These are phyloP conservation scores for Agonopterix heracliana DNA, from an alignment of 2,888 invertebrate genomes.

Conservation along the genomic window DNA sequence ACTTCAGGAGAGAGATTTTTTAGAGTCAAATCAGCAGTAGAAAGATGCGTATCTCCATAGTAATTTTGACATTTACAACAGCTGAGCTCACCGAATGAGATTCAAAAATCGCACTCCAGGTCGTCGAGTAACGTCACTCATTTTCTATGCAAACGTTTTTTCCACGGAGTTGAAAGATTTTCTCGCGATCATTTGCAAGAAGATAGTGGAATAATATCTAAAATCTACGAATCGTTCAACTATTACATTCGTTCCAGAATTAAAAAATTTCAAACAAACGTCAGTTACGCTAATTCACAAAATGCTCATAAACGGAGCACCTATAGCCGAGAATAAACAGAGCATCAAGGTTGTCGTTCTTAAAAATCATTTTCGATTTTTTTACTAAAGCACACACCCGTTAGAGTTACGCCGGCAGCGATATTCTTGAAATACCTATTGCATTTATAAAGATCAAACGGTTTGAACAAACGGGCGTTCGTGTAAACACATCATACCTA, in stretches of 20 bases:
- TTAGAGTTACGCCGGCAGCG: slow-evolving; percentile 54
- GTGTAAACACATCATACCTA: slow-evolving; percentile 67
- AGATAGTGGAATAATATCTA: no score
- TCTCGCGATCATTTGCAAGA: no score
- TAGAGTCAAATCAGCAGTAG: no score
- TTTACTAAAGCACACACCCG: slow-evolving; percentile 54
- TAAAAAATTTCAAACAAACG: slow-evolving; percentile 52
- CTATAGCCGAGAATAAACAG: slow-evolving; percentile 54
- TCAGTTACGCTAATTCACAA: slow-evolving; percentile 53
- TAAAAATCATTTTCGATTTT: slow-evolving; percentile 63
- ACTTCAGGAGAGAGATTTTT: no score
- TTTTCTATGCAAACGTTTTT: no score
- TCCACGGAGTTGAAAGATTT: no score
- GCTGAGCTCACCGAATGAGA: no score
- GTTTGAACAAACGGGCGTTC: slow-evolving; percentile 62
- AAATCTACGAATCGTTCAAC: no score
- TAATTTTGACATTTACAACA: no score
- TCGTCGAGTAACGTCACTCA: no score
- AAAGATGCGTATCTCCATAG: no score
- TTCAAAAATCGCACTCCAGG: no score
- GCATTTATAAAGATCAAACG: slow-evolving; percentile 76
- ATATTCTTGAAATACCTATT: slow-evolving; percentile 73
- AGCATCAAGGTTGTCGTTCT: slow-evolving; percentile 69
- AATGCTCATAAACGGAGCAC: slow-evolving; percentile 62
- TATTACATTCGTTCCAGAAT: slow-evolving; percentile 21